phyloP scores from a whole-genome alignment of 2,888 invertebrate genomes.

The Pinctada fucata region DNA sequence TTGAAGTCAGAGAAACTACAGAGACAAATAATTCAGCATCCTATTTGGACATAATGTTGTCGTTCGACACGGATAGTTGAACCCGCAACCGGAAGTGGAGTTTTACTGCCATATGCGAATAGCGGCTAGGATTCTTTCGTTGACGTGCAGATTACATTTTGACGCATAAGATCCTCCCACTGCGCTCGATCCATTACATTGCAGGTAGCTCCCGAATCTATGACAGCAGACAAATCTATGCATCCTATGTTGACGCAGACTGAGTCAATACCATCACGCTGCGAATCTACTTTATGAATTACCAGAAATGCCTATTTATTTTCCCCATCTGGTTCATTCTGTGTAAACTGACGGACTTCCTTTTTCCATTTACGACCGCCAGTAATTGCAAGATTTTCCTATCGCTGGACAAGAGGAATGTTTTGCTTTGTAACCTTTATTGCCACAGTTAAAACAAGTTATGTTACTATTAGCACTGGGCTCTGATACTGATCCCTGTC shows the following conservation, averaged over 20 bases:
- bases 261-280: slow-evolving; percentile 1
- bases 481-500: neutral
- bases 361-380: neutral
- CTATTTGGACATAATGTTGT: no score
- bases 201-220: slow-evolving; percentile 14
- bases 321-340: neutral
- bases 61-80: no score
- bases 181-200: slow-evolving; percentile 7
- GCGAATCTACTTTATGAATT: neutral
- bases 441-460: slow-evolving; percentile 20
- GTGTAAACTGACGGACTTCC: neutral
- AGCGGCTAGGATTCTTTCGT: slow-evolving; percentile 19
- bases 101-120: slow-evolving; percentile 29
- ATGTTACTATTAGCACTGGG: neutral
- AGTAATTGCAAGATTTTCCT: slow-evolving; percentile 18
- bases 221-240: neutral
- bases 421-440: slow-evolving; percentile 11
- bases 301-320: neutral
- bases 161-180: slow-evolving; percentile 8
- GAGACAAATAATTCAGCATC: no score
- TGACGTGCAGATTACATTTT: slow-evolving; percentile 7
- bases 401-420: slow-evolving; percentile 20
- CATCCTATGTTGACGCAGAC: slow-evolving; percentile 10
- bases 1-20: no score
- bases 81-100: slow-evolving; percentile 31